Base-by-base conservation (phyloP, 2,113 vertebrate genomes). In the Trinectes maculatus region DNA sequence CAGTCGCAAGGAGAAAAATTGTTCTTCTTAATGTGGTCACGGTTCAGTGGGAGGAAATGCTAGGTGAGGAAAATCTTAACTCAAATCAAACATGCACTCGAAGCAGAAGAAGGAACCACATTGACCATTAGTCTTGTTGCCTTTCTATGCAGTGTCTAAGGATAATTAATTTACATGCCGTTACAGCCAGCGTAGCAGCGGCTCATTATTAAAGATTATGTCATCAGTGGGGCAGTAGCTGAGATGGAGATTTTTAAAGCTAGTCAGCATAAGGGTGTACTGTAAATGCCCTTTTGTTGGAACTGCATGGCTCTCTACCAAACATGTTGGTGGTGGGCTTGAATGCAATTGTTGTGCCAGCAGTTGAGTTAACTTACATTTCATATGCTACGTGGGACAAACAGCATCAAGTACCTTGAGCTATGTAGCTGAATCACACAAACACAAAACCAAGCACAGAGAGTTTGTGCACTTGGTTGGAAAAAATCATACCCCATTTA, bases 91-190 rank as follows among this genome's bases (percentile, higher is more conserved):
- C 46, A 36, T 36, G 57, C 16, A 37, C 48, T 71, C 39, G 61
- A 69, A 74, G 57, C 57, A 55, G 15, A 43, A 24, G 36, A 72
- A 71, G 52, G 22, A 56, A 67, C 40, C 60, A 61, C 65, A 87
- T 82, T 80, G 78, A 82, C 67, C 74, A 81, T 87, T 79, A 72
- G 83, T 57, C 58, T 77, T 51, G 22, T 65, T 75, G 44, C 61
- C 52, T 59, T 59, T 42, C 37, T 42, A 68, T 74, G 80, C 75
- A 79, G 54, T 53, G 58, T 89, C 80, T 78, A 37, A 71, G 59
- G 80, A 84, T 89, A 89, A 90, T 89, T 88, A 91, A 89, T 86
- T 83, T 61, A 91, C 84, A 62, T 54, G 79, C 82, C 85, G 88
- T 91, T 90, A 88, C 74, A 79, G 56, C 48, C 74, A 75, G 47